Conservation (phyloP, 2,113 vertebrate genomes). For the Perca schrenkii region DNA sequence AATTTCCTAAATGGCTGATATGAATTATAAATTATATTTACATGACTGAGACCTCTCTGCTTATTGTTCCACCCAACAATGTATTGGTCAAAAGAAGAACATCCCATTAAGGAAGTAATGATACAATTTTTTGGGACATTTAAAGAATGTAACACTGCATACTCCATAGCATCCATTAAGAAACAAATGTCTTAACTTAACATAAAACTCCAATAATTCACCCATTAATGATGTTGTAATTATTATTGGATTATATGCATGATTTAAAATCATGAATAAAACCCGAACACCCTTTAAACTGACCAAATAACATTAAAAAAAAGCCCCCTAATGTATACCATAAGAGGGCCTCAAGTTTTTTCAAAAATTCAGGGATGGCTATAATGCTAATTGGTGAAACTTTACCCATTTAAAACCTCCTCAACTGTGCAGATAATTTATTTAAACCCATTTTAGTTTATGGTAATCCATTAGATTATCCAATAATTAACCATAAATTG, state of each 20-base stretch:
- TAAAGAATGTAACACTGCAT: background rate
- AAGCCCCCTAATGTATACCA: background rate
- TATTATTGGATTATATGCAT: background rate
- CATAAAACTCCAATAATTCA: background rate
- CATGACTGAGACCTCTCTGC: background rate
- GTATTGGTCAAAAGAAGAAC: background rate
- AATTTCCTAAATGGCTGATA: background rate
- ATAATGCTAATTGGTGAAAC: background rate
- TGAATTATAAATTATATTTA: background rate
- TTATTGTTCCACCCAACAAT: background rate
- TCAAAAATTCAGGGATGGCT: background rate
- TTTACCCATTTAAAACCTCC: background rate
- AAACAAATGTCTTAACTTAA: background rate
- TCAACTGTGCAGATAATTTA: background rate
- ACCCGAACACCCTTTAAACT: background rate
- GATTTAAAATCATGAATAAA: background rate
- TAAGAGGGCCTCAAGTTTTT: background rate
- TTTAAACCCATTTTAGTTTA: background rate
- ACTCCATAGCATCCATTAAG: background rate
- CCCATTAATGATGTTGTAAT: background rate
- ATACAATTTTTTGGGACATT: background rate
- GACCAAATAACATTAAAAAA: background rate
- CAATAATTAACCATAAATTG: background rate
- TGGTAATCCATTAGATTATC: background rate
- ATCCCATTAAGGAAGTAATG: background rate